Percentiles rank a stretch among this genome's conserved stretches.
Evolutionary conservation across 1,140 invertebrate genomes (phyloP).

Genomic region (Cheumatopsyche charites): DNA sequence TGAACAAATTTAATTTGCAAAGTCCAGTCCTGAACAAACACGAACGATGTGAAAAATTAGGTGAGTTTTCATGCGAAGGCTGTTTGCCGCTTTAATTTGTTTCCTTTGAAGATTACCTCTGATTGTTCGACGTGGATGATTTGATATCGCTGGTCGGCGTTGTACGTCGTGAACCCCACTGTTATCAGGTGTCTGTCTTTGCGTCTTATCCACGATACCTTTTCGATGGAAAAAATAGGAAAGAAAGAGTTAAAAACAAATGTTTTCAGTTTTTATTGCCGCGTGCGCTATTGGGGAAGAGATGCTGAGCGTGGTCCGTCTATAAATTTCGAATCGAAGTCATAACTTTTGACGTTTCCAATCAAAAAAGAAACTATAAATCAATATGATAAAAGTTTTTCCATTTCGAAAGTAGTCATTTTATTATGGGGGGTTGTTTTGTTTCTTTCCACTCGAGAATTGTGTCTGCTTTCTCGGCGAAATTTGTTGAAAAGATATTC

Average conservation of each 20-base stretch:
- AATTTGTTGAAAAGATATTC: constrained; percentile 13
- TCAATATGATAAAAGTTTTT: too few species aligned
- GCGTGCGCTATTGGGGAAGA: background rate
- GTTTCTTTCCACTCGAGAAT: too few species aligned
- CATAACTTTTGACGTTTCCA: too few species aligned
- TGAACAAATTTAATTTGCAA: constrained; percentile 84
- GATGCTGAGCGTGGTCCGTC: too few species aligned
- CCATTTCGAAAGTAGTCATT: too few species aligned
- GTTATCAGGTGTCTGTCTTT: constrained; percentile 60
- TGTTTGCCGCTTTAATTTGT: too few species aligned
- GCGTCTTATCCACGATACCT: constrained; percentile 55
- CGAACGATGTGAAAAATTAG: background rate
- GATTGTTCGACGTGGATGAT: constrained; percentile 49
- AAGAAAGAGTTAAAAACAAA: background rate
- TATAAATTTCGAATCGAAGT: too few species aligned
- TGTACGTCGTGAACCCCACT: constrained; percentile 59
- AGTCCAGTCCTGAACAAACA: constrained; percentile 74
- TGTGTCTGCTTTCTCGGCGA: background rate
- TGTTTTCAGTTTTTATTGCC: background rate
- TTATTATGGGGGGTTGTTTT: too few species aligned
- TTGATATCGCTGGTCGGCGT: constrained; percentile 58
- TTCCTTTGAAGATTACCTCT: constrained; percentile 45
- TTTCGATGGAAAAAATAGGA: background rate
- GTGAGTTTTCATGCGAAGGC: too few species aligned
- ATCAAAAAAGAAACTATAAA: too few species aligned